Conservation (phyloP, 2,113 vertebrate genomes). For the Toxotes jaculatrix region DNA sequence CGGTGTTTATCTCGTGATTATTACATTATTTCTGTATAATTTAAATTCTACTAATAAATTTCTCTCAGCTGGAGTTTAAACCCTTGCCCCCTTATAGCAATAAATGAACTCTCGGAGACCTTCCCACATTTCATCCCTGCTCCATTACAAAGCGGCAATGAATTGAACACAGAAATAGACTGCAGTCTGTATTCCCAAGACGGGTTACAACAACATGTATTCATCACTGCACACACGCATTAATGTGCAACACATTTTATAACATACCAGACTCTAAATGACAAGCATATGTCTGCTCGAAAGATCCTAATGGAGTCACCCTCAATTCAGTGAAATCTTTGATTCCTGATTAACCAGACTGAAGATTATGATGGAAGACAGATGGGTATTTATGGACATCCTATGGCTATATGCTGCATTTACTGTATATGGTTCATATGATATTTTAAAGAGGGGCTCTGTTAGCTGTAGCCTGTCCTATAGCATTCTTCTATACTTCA, state of each 20-base stretch:
- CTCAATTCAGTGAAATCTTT: conserved; percentile 58
- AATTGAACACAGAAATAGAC: conserved; percentile 67
- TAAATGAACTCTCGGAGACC: conserved; percentile 65
- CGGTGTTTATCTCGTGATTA: conserved; percentile 9
- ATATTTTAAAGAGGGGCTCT: conserved; percentile 2
- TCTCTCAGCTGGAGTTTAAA: conserved; percentile 10
- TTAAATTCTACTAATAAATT: conserved; percentile 19
- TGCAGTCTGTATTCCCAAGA: conserved; percentile 71
- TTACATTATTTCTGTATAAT: conserved; percentile 4
- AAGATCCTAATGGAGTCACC: conserved; percentile 56
- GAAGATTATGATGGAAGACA: conserved; percentile 20
- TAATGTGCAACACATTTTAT: conserved; percentile 79
- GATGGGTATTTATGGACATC: conserved; percentile 41
- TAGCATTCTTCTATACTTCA: neutral
- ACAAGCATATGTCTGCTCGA: conserved; percentile 74
- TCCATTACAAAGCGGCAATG: conserved; percentile 48
- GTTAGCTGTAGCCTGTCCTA: conserved; percentile 3
- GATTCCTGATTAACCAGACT: conserved; percentile 53
- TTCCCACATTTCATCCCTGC: conserved; percentile 51
- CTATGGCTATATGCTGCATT: conserved; percentile 19
- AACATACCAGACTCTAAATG: conserved; percentile 74
- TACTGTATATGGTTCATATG: neutral
- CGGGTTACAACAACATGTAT: conserved; percentile 76
- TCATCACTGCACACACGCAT: conserved; percentile 72
- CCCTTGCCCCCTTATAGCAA: conserved; percentile 17